Percentiles rank a stretch among this genome's conserved stretches.
Evolutionary conservation across 2,888 invertebrate species (phyloP).

Genomic region (Tillus elongatus): DNA sequence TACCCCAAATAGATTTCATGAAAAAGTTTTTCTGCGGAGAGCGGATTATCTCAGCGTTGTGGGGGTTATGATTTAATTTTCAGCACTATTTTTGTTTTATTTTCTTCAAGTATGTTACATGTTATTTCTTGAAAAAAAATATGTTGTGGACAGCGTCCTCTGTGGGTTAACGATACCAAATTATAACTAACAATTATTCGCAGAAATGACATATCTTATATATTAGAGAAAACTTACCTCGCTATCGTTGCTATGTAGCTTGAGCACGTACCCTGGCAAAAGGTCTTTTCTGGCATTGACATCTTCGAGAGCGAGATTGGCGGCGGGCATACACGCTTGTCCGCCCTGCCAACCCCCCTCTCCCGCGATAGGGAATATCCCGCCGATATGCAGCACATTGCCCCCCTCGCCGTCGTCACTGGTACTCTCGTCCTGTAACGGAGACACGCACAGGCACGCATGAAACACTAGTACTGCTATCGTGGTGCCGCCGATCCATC

Average conservation of each 20-base stretch:
- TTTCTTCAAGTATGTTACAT: no score
- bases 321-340: constrained; percentile 96
- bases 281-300: constrained; percentile 85
- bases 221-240: constrained; percentile 58
- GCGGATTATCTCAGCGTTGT: no score
- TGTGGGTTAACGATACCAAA: no score
- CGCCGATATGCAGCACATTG: constrained; percentile 88
- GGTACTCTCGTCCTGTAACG: constrained; percentile 17
- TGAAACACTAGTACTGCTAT: constrained; percentile 33
- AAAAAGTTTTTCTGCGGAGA: no score
- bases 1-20: no score
- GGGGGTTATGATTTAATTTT: no score
- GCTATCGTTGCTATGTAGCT: constrained; percentile 91
- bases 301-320: constrained; percentile 90
- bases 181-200: no score
- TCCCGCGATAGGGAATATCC: constrained; percentile 95
- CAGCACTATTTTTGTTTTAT: no score
- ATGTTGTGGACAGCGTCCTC: no score
- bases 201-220: neutral
- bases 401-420: constrained; percentile 34
- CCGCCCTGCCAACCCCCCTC: constrained; percentile 98
- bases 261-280: constrained; percentile 82
- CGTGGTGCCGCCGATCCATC: constrained; percentile 39
- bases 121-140: no score
- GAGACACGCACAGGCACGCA: constrained; percentile 20